Evolutionary conservation across 2,888 invertebrate genomes (phyloP).

Genomic region (Andricus quercusramuli): DNA sequence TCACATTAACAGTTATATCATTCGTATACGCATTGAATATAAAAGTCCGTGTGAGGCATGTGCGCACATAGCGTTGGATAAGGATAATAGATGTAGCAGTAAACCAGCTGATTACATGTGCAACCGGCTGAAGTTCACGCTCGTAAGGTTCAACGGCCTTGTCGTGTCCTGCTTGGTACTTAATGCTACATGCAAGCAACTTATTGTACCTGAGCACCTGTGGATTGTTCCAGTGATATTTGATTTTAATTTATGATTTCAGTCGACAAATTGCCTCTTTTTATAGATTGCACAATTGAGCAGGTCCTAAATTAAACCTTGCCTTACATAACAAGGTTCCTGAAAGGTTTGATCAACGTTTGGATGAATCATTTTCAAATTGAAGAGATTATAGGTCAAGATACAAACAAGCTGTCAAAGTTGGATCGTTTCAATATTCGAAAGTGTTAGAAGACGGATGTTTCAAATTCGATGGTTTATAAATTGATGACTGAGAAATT

Average conservation of each 20-base stretch:
- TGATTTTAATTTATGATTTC: neutral
- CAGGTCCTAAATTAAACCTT: neutral
- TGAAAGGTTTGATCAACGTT: too few species aligned
- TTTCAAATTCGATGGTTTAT: too few species aligned
- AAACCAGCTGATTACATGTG: slow-evolving; percentile 58
- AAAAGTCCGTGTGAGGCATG: neutral
- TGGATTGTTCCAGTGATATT: slow-evolving; percentile 16
- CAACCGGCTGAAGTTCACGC: slow-evolving; percentile 55
- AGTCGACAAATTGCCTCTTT: neutral
- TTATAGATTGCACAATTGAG: neutral
- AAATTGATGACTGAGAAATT: too few species aligned
- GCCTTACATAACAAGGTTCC: too few species aligned
- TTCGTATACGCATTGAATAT: neutral
- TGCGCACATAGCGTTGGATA: slow-evolving; percentile 19
- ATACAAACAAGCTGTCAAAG: too few species aligned
- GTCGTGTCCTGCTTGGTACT: slow-evolving; percentile 29
- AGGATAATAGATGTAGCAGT: slow-evolving; percentile 38
- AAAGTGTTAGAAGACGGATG: too few species aligned
- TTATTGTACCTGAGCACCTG: slow-evolving; percentile 17
- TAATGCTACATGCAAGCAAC: neutral
- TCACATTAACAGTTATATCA: slow-evolving; percentile 29
- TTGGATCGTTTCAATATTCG: too few species aligned
- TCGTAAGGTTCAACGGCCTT: slow-evolving; percentile 54
- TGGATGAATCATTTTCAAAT: too few species aligned
- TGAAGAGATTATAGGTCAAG: too few species aligned